Conservation (phyloP, 1,140 invertebrate genomes). For the Gonioctena quinquepunctata region DNA sequence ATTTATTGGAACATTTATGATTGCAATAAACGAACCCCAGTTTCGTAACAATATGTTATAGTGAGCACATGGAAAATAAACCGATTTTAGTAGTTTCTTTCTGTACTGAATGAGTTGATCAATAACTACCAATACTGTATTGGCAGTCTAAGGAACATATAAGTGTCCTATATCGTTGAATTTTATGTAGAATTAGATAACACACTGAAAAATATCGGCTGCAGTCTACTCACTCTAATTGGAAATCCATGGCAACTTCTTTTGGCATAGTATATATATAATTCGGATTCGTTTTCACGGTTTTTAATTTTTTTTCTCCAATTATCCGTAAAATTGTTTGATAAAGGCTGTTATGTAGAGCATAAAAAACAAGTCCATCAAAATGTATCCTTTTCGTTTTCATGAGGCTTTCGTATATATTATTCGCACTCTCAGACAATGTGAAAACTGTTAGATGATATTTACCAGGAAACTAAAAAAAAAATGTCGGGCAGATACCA, state of each 20-base stretch:
- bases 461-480: background rate
- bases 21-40: no score
- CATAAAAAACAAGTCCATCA: background rate
- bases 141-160: no score
- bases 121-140: no score
- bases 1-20: no score
- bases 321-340: background rate
- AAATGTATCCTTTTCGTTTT: background rate
- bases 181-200: no score
- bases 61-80: no score
- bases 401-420: background rate
- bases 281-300: background rate
- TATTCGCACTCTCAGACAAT: background rate
- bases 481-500: background rate
- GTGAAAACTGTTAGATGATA: background rate
- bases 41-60: no score
- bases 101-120: no score
- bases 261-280: background rate
- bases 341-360: background rate
- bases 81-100: no score
- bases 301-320: background rate
- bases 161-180: no score
- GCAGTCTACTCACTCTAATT: background rate
- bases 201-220: no score
- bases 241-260: background rate